These are phyloP conservation scores for Polyommatus iphigenia DNA, from an alignment of 2,888 invertebrate species.

Conservation along the genomic window DNA sequence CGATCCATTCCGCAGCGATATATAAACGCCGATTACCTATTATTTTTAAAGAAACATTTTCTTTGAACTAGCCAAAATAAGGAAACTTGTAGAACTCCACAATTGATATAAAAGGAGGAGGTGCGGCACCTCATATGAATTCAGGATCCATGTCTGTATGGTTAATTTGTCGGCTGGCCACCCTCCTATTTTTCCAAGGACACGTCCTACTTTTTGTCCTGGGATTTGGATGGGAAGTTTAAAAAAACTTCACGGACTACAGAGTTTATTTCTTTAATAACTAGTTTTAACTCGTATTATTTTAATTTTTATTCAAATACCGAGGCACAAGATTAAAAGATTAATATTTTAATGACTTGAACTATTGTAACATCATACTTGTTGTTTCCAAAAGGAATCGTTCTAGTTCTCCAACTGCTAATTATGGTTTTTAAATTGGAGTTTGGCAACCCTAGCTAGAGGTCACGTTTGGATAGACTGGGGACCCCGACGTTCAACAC, in stretches of 20 bases:
- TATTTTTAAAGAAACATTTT: not conserved
- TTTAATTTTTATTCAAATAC: too few relatives aligned
- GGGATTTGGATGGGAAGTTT: too few relatives aligned
- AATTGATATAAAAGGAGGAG: not conserved
- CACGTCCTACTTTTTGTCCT: not conserved
- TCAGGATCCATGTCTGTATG: slow-evolving; percentile 10
- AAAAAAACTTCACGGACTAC: too few relatives aligned
- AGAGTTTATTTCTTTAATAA: too few relatives aligned
- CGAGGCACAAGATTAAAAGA: too few relatives aligned
- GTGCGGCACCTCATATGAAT: slow-evolving; percentile 12
- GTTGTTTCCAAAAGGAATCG: too few relatives aligned
- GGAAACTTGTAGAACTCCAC: not conserved
- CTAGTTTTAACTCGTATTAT: too few relatives aligned
- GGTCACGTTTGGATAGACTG: not conserved
- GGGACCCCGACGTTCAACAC: not conserved
- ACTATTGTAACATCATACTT: too few relatives aligned
- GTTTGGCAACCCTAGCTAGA: not conserved
- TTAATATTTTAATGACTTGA: too few relatives aligned
- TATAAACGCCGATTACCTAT: not conserved
- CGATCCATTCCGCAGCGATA: too few relatives aligned
- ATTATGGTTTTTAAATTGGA: too few relatives aligned
- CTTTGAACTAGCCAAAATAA: not conserved
- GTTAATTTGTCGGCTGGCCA: not conserved
- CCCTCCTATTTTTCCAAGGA: not conserved
- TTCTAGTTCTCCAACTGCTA: too few relatives aligned